phyloP scores from a whole-genome alignment of 1,140 invertebrate genomes.

The Himalopsyche phryganea region DNA sequence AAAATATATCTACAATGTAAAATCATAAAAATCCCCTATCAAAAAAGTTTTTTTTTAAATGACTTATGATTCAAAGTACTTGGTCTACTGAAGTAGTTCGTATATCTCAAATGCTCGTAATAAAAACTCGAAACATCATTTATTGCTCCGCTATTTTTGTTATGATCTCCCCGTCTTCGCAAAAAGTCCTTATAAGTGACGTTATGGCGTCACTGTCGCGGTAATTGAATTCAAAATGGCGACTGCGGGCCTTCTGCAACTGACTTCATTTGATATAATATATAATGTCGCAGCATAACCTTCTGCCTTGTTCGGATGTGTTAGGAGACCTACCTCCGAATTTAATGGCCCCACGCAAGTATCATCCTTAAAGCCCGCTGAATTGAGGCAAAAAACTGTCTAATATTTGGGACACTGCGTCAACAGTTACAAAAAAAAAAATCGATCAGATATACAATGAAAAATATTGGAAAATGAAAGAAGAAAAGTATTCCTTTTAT shows the following conservation, averaged over 20 bases:
- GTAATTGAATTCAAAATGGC: constrained; percentile 36
- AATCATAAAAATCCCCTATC: no score
- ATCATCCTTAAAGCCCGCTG: constrained; percentile 20
- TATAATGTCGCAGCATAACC: constrained; percentile 17
- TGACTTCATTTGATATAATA: constrained; percentile 35
- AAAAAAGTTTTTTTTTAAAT: no score
- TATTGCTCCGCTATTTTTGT: constrained; percentile 28
- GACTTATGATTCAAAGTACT: no score
- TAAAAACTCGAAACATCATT: constrained; percentile 27
- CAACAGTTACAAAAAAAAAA: not conserved
- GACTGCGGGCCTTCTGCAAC: constrained; percentile 24
- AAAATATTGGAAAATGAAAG: no score
- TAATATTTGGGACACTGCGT: constrained; percentile 23
- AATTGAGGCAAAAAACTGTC: constrained; percentile 32
- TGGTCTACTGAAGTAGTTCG: no score
- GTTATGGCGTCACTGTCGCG: constrained; percentile 28
- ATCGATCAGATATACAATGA: no score
- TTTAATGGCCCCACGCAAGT: constrained; percentile 27
- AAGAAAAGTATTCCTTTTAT: no score
- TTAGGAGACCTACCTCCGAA: constrained; percentile 18
- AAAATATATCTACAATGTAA: no score
- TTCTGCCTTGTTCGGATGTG: constrained; percentile 13
- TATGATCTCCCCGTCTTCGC: constrained; percentile 25
- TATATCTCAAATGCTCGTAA: constrained; percentile 3
- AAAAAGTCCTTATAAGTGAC: constrained; percentile 27